phyloP scores from a whole-genome alignment of 2,888 invertebrate species.

The Anthrax anthrax region DNA sequence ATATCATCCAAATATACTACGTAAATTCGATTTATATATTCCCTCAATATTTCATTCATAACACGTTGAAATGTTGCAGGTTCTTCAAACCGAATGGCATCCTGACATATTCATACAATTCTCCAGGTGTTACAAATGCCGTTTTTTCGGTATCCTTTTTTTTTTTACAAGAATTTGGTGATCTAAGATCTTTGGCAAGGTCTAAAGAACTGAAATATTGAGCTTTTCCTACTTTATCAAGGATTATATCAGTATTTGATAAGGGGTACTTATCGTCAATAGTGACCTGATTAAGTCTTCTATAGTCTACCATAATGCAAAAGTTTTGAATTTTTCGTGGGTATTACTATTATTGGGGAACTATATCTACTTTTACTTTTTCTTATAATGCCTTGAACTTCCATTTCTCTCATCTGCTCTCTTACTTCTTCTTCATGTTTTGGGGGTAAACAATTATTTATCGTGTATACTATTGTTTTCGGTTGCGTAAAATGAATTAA shows the following conservation, averaged over 20 bases:
- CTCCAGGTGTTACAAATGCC: constrained; percentile 9
- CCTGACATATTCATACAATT: constrained; percentile 9
- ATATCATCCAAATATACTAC: not conserved
- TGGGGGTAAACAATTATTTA: no score
- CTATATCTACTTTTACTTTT: constrained; percentile 8
- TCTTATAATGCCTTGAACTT: constrained; percentile 8
- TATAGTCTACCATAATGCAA: constrained; percentile 8
- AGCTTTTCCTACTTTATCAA: constrained; percentile 7
- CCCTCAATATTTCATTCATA: constrained; percentile 6
- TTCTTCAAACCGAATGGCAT: constrained; percentile 10
- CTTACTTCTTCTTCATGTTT: constrained; percentile 6
- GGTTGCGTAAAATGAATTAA: no score
- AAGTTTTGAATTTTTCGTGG: constrained; percentile 8
- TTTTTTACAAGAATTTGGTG: constrained; percentile 5
- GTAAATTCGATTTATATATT: not conserved
- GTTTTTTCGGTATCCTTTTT: constrained; percentile 10
- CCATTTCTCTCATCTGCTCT: constrained; percentile 8
- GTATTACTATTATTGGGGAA: constrained; percentile 6
- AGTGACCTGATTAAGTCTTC: constrained; percentile 7
- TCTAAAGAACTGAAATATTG: constrained; percentile 10
- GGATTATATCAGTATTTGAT: constrained; percentile 7
- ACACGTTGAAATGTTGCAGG: constrained; percentile 7
- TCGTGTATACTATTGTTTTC: no score
- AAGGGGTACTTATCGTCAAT: constrained; percentile 8
- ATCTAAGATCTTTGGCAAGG: constrained; percentile 7